Base-by-base conservation (phyloP, 2,113 vertebrate species). In the Lontra canadensis region DNA sequence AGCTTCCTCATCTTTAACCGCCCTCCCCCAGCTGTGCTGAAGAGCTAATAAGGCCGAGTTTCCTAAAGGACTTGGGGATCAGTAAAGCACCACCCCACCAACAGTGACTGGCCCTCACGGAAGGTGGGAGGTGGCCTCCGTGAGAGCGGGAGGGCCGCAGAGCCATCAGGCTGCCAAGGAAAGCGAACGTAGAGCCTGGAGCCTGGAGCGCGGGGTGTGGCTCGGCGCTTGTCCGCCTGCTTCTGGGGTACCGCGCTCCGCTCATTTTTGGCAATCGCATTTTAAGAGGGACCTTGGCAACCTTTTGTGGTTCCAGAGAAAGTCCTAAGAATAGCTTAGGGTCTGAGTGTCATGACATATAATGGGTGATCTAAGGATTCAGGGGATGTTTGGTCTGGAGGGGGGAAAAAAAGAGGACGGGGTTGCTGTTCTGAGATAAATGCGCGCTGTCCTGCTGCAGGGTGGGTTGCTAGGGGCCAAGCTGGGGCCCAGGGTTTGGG, bases 331-430 rank as follows among this genome's bases (percentile, higher is more conserved):
- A 25, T 52, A 93, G 63, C 34, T 61, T 31, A 91, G 88, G 34
- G 59, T 76, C 82, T 88, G 81, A 94, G 84, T 89, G 20, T 88
- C 65, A 85, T 55, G 36, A 85, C 85, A 71, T 63, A 59, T 20
- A 90, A 96, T 49, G 39, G 47, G 86, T 86, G 26, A 92, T 83
- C 88, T 79, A 86, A 97, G 90, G 87, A 94, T 78, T 34, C 78
- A 90, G 83, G 95, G 63, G 82, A 85, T 92, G 88, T 94, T 97
- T 92, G 91, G 78, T 71, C 47, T 90, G 94, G 82, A 90, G 39
- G 29, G 85, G 15, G 0, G 20, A 44, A 55, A 42, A 76, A 74
- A 69, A 55, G 20, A 59, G 55, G 31, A 79, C 3, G 0, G 85
- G 82, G 67, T 59, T 44, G 55, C 49, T 90, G 18, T 95, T 93